Base-by-base conservation (phyloP, 2,113 vertebrate genomes). In the Eublepharis macularius region DNA sequence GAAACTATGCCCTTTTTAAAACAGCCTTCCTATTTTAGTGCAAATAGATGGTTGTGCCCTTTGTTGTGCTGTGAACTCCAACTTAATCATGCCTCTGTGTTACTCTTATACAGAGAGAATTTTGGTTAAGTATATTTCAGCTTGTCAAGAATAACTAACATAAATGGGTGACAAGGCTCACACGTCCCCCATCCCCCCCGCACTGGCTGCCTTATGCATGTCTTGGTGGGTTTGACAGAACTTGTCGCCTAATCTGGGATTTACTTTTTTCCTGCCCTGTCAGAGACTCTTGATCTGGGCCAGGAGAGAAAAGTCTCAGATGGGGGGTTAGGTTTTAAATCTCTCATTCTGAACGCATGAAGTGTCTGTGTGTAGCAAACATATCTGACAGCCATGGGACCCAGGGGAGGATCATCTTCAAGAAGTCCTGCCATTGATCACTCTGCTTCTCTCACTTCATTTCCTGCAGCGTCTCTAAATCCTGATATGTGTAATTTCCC, bases 281-380 rank as follows among this genome's bases (percentile, higher is more conserved):
- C 43, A 70, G 51, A 17, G 65, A 88, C 80, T 78, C 85, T 87
- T 17, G 29, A 41, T 51, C 82, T 76, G 87, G 39, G 77, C 43
- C 78, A 86, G 24, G 80, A 76, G 76, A 73, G 89, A 79, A 79
- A 79, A 82, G 83, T 84, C 87, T 75, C 83, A 72, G 70, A 60
- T 16, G 21, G 0, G 77, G 0, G 79, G 92, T 91, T 87, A 75
- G 77, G 69, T 90, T 93, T 88, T 86, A 88, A 94, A 93, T 88
- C 83, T 60, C 1, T 65, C 73, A 65, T 90, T 89, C 76, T 54
- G 75, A 90, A 88, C 89, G 89, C 65, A 69, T 9, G 85, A 86
- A 84, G 75, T 86, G 51, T 73, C 87, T 65, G 5, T 0, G 0
- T 76, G 63, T 88, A 75, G 84, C 83, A 77, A 76, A 90, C 16